Base-by-base conservation (phyloP, 2,888 invertebrate genomes). In the Nephrotoma guestfalica region DNA sequence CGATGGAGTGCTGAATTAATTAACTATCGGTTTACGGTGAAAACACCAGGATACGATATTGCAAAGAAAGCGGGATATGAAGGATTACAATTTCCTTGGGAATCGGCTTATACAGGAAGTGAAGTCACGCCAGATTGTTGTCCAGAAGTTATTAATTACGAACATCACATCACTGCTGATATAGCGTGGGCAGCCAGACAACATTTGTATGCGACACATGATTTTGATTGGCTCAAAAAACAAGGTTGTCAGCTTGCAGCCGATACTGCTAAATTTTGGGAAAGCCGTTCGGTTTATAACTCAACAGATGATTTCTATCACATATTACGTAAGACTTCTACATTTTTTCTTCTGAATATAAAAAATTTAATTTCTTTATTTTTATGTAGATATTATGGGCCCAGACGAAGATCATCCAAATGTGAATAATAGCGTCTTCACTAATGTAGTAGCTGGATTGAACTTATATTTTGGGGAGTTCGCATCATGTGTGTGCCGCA, bases 381-480 rank as follows among this genome's bases (percentile, higher is more conserved):
- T 83, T 71, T 71, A 18, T 30, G 9, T 88, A 93, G 93, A 92
- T 90, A 93, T 94, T 4, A 94, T 94, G 94, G 94, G 94, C 0
- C 94, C 94, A 0, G 94, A 94, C 88, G 94, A 94, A 91, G 93
- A 94, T 89, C 94, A 94, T 88, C 90, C 89, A 41, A 93, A 93
- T 88, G 91, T 94, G 1, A 92, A 92, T 30, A 94, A 94, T 87
- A 94, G 93, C 4, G 93, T 91, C 0, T 94, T 93, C 88, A 94
- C 94, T 1, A 94, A 94, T 88, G 93, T 93, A 0, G 92, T 93
- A 0, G 93, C 93, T 47, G 93, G 93, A 51, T 93, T 93, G 87
- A 93, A 94, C 0, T 89, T 94, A 1, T 92, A 93, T 88, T 92
- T 94, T 88, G 93, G 93, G 40, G 92, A 93, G 93, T 87, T 88